Evolutionary conservation across 2,888 invertebrate genomes (phyloP), one percentile per base, ranked within the genome.

Genomic region (Sphaerophoria rueppellii): DNA sequence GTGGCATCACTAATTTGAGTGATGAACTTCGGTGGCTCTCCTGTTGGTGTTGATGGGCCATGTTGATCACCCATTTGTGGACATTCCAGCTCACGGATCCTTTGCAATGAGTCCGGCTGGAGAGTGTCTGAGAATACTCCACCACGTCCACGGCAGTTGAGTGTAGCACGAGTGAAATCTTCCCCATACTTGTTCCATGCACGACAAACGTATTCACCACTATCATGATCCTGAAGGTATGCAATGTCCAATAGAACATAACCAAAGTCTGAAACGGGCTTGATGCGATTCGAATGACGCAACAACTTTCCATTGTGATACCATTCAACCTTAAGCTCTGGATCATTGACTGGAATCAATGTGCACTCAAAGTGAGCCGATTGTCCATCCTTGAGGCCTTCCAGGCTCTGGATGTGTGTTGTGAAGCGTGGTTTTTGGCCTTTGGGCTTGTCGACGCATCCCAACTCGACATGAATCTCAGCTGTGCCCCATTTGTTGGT

Each of bases 361-460:
- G 97, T 98, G 90, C 98, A 98, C 92, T 99, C 98, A 91, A 98
- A 98, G 93, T 98, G 98, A 83, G 97, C 98, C 0, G 97, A 96
- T 91, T 98, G 97, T 4, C 98, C 97, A 91, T 99, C 98, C 91
- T 97, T 97, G 74, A 98, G 93, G 57, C 96, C 96, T 86, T 96
- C 95, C 87, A 97, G 93, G 87, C 94, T 96, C 91, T 97, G 94
- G 88, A 98, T 96, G 69, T 97, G 97, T 0, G 97, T 96, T 0
- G 97, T 98, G 89, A 98, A 98, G 89, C 94, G 95, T 2, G 98
- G 98, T 90, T 96, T 96, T 90, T 97, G 96, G 72, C 97, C 97
- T 89, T 95, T 95, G 82, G 95, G 94, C 89, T 95, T 96, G 87
- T 97, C 97, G 54, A 96, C 94, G 88, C 97, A 97, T 90, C 95